These are phyloP conservation scores for Ischnura elegans DNA, from an alignment of 2,888 invertebrate species.

Conservation along the genomic window DNA sequence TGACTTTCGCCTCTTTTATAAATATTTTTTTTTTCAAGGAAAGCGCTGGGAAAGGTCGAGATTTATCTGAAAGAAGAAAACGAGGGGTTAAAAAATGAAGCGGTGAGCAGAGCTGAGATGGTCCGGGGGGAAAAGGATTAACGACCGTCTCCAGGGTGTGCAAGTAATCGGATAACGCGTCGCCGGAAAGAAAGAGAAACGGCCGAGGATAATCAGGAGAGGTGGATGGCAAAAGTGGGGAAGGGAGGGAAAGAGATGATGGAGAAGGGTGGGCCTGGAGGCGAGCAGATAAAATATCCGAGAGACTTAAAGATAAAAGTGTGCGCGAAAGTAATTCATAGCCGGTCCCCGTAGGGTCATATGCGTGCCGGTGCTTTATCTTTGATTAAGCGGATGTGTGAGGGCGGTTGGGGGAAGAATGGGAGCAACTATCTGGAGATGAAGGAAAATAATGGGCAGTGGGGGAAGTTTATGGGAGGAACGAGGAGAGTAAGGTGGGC, in stretches of 20 bases:
- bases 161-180: slow-evolving; percentile 38
- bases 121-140: not conserved
- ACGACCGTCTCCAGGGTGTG: slow-evolving; percentile 18
- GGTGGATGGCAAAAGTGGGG: slow-evolving; percentile 74
- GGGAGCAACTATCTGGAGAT: slow-evolving; percentile 19
- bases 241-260: slow-evolving; percentile 71
- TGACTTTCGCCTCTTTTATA: not conserved
- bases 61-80: slow-evolving; percentile 27
- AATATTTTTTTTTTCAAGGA: not conserved
- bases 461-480: not conserved
- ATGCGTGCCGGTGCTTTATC: slow-evolving; percentile 56
- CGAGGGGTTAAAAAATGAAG: slow-evolving; percentile 7
- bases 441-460: not conserved
- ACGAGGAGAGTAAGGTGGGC: not conserved
- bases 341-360: slow-evolving; percentile 49
- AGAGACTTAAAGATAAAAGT: slow-evolving; percentile 57
- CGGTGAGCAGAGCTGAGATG: not conserved
- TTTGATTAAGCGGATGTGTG: slow-evolving; percentile 55
- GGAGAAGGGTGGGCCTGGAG: slow-evolving; percentile 79
- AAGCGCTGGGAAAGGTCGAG: not conserved
- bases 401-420: not conserved
- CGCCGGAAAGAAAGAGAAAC: slow-evolving; percentile 21
- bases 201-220: slow-evolving; percentile 18
- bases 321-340: slow-evolving; percentile 65
- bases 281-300: slow-evolving; percentile 76